Evolutionary conservation across 2,797 vertebrate species (phyloP), one percentile per base, ranked within the genome.

Genomic region (Gila robusta): DNA sequence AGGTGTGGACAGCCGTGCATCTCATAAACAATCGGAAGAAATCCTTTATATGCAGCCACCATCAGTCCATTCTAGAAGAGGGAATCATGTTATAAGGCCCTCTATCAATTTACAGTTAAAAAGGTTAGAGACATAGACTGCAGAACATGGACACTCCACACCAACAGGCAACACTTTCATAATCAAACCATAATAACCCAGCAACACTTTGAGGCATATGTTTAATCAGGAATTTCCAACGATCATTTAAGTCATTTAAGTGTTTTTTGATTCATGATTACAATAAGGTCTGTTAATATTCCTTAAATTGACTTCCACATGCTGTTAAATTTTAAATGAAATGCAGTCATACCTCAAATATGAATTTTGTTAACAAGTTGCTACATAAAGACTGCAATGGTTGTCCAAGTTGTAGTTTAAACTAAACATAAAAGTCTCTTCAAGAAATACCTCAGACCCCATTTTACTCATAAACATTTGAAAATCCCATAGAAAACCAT

Each of bases 11-110:
- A 98, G 88, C 73, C 86, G 83, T 92, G 93, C 86, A 98, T 96
- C 59, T 94, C 90, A 0, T 94, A 88, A 17, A 97, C 95, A 0
- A 98, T 92, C 35, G 95, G 94, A 77, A 94, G 7, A 0, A 96
- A 98, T 77, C 97, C 97, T 78, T 93, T 96, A 92, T 90, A 96
- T 91, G 96, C 97, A 0, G 97, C 96, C 2, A 98, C 92, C 96
- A 98, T 97, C 92, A 98, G 91, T 76, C 94, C 96, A 0, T 97
- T 98, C 97, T 98, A 94, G 76, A 76, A 83, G 81, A 17, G 17
- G 87, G 56, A 87, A 7, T n/a, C 71, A 88, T 73, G 47, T 87
- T 54, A 39, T 17, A n/a, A 35, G 37, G 16, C 35, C 1, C 26
- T n/a, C 7, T n/a, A 21, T 59, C 81, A 72, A 59, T 26, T 28